Percentiles rank a stretch among this genome's conserved stretches.
Conservation (phyloP, 2,113 vertebrate genomes). For the Lepidothrix coronata region DNA sequence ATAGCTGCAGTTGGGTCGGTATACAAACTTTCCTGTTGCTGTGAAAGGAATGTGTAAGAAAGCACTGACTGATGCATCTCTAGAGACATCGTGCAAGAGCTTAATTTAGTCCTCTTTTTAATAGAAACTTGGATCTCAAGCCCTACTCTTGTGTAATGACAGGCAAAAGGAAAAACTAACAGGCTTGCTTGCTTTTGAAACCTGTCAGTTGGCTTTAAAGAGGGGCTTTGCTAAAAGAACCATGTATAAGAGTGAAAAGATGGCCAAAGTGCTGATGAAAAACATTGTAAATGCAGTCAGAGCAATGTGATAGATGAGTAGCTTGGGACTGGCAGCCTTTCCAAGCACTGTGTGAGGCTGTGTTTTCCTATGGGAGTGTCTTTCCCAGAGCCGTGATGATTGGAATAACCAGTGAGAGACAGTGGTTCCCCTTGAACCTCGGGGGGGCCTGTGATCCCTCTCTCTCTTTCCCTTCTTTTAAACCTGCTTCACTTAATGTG, state of each 20-base stretch:
- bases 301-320: background rate
- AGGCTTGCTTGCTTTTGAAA: background rate
- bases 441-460: background rate
- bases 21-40: background rate
- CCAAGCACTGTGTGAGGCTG: background rate
- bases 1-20: background rate
- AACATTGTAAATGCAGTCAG: background rate
- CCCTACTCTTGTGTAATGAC: conserved; percentile 1
- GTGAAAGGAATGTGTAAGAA: background rate
- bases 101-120: conserved; percentile 51
- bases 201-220: background rate
- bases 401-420: background rate
- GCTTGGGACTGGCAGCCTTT: background rate
- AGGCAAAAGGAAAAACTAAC: conserved; percentile 24
- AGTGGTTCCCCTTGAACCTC: background rate
- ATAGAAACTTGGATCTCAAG: conserved; percentile 44
- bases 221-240: background rate
- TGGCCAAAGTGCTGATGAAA: background rate
- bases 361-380: background rate
- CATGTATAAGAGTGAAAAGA: background rate
- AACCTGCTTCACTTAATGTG: background rate
- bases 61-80: conserved; percentile 18
- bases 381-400: background rate
- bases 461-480: background rate
- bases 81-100: conserved; percentile 30